Conservation (phyloP, 2,797 vertebrate species). For the Spheniscus humboldti region DNA sequence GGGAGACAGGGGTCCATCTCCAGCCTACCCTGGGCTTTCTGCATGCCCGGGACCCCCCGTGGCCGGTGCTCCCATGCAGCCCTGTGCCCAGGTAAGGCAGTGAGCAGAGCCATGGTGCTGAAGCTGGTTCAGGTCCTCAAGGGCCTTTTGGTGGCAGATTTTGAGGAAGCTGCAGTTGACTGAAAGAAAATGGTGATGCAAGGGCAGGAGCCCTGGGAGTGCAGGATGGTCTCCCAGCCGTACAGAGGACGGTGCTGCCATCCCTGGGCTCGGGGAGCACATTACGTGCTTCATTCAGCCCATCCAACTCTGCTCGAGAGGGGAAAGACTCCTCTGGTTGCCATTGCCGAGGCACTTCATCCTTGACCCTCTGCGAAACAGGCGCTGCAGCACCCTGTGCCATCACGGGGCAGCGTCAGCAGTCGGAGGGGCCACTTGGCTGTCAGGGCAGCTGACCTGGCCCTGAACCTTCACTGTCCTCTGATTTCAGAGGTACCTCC, state of each 20-base stretch:
- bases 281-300: accelerated
- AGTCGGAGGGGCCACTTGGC: background rate
- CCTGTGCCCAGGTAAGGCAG: background rate
- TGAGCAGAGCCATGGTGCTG: background rate
- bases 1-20: background rate
- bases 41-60: accelerated
- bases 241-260: accelerated
- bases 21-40: background rate
- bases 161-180: background rate
- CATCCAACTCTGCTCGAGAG: background rate
- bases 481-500: background rate
- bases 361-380: accelerated
- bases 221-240: accelerated
- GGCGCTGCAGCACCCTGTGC: background rate
- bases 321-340: background rate
- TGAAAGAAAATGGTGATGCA: background rate
- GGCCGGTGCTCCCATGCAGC: background rate
- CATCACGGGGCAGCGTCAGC: accelerated
- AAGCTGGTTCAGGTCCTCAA: background rate
- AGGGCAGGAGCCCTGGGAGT: background rate
- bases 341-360: too few species aligned
- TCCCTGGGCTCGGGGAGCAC: accelerated
- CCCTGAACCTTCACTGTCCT: background rate
- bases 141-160: background rate
- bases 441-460: background rate